phyloP scores from a whole-genome alignment of 2,113 vertebrate species.

The Zapus hudsonius region DNA sequence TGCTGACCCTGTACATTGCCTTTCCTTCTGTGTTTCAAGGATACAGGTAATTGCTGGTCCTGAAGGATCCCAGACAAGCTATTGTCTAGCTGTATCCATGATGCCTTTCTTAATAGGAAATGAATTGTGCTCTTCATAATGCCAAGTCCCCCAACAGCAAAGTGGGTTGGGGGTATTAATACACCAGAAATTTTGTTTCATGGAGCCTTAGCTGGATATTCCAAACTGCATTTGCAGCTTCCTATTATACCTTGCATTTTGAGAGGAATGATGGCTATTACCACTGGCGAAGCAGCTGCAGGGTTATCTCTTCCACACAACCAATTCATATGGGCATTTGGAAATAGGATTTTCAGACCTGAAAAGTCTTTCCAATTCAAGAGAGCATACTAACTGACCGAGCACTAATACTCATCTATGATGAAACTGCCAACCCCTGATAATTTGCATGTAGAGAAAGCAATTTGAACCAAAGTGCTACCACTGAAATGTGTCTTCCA shows the following conservation, averaged over 20 bases:
- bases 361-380: slow-evolving; percentile 18
- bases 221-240: slow-evolving; percentile 1
- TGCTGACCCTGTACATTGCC: slow-evolving; percentile 42
- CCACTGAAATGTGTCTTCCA: slow-evolving; percentile 19
- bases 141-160: slow-evolving; percentile 33
- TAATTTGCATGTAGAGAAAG: slow-evolving; percentile 64
- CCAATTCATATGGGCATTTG: slow-evolving; percentile 36
- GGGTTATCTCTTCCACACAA: slow-evolving; percentile 56
- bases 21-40: slow-evolving; percentile 63
- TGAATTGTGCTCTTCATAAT: not conserved
- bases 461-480: slow-evolving; percentile 27
- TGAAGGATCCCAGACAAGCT: slow-evolving; percentile 17
- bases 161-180: not conserved
- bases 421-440: not conserved
- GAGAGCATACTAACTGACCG: not conserved
- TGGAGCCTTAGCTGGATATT: slow-evolving; percentile 19
- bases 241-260: slow-evolving; percentile 2
- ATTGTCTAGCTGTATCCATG: slow-evolving; percentile 31
- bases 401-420: not conserved
- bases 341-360: slow-evolving; percentile 46
- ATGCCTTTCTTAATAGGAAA: slow-evolving; percentile 63
- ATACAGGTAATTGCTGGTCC: slow-evolving; percentile 69
- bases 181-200: slow-evolving; percentile 20
- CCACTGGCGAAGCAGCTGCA: not conserved
- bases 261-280: not conserved